Evolutionary conservation across 2,113 vertebrate genomes (phyloP).

Genomic region (Notarius quadriscutis): DNA sequence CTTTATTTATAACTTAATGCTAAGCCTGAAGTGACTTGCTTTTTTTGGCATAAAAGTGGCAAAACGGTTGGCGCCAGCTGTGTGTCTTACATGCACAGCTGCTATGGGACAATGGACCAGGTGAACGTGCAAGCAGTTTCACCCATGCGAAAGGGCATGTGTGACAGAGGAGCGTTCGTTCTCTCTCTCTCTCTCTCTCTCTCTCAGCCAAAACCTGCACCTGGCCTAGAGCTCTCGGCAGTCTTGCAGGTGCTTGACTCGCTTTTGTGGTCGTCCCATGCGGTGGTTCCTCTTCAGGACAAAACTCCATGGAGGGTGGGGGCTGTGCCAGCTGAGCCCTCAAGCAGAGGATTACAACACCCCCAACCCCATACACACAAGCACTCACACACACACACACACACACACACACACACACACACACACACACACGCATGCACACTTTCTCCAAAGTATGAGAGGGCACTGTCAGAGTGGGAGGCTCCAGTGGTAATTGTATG

Average conservation of each 20-base stretch:
- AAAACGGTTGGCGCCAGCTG: slow-evolving; percentile 40
- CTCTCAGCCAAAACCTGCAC: slow-evolving; percentile 47
- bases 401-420: not conserved
- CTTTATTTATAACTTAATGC: slow-evolving; percentile 19
- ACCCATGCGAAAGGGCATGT: slow-evolving; percentile 18
- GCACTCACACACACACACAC: slow-evolving; percentile 29
- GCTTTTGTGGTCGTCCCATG: slow-evolving; percentile 41
- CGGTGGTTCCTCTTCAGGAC: slow-evolving; percentile 45
- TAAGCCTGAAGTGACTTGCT: slow-evolving; percentile 28
- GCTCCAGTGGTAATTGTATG: slow-evolving; percentile 81
- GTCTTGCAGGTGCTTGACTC: slow-evolving; percentile 56
- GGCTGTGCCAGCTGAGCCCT: slow-evolving; percentile 65
- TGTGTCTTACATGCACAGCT: slow-evolving; percentile 46
- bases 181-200: slow-evolving; percentile 24
- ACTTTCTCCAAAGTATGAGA: slow-evolving; percentile 39
- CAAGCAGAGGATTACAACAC: slow-evolving; percentile 74
- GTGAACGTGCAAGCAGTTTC: slow-evolving; percentile 45
- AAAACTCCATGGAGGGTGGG: slow-evolving; percentile 37
- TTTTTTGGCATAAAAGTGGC: slow-evolving; percentile 10
- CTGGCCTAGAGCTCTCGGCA: slow-evolving; percentile 54
- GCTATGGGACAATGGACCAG: slow-evolving; percentile 52
- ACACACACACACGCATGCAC: slow-evolving; percentile 4
- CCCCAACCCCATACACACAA: slow-evolving; percentile 23
- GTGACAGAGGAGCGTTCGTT: not conserved
- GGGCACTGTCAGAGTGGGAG: slow-evolving; percentile 65